Conservation (phyloP, 2,888 invertebrate species). For the Lypha dubia region DNA sequence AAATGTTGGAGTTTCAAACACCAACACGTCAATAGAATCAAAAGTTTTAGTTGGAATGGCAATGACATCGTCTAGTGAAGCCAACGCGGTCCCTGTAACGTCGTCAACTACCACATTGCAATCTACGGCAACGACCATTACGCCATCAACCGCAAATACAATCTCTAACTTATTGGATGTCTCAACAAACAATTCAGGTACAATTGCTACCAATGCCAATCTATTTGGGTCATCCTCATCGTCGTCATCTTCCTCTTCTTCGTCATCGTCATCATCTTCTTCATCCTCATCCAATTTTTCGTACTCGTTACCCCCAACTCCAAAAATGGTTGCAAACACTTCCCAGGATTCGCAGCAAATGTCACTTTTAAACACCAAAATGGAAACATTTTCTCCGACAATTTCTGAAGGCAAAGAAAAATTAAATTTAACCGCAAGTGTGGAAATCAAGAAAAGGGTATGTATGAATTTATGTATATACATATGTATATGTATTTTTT, state of each 20-base stretch:
- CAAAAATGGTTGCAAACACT: constrained; percentile 72
- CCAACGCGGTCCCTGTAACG: constrained; percentile 25
- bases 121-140: constrained; percentile 25
- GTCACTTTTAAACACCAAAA: constrained; percentile 23
- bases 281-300: constrained; percentile 81
- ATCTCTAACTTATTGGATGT: constrained; percentile 40
- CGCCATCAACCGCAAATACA: constrained; percentile 33
- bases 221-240: constrained; percentile 63
- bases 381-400: constrained; percentile 40
- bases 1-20: constrained; percentile 41
- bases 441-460: constrained; percentile 66
- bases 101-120: constrained; percentile 19
- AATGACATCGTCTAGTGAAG: constrained; percentile 14
- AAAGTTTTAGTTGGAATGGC: constrained; percentile 44
- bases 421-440: constrained; percentile 12
- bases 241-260: constrained; percentile 67
- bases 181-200: constrained; percentile 36
- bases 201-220: constrained; percentile 50
- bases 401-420: constrained; percentile 55
- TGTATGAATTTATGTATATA: constrained; percentile 33
- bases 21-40: constrained; percentile 32
- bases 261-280: constrained; percentile 73
- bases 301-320: constrained; percentile 79
- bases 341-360: constrained; percentile 47
- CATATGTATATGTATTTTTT: no score